Conservation (phyloP, 2,797 vertebrate species). For the Lateolabrax maculatus region DNA sequence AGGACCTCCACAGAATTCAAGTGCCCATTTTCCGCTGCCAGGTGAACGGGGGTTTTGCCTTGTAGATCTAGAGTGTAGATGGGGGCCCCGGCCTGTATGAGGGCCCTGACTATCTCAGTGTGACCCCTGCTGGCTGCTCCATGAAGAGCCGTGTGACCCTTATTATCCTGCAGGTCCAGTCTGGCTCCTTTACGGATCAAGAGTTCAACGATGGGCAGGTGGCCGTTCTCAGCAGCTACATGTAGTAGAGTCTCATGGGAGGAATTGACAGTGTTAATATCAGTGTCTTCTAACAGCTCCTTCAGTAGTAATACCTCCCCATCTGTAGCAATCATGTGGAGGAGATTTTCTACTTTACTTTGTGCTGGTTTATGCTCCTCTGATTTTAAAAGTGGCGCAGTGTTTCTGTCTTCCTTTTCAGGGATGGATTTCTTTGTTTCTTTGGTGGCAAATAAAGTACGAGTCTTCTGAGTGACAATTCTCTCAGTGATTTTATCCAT, state of each 20-base stretch:
- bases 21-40: constrained; percentile 78
- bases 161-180: constrained; percentile 75
- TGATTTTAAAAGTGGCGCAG: constrained; percentile 28
- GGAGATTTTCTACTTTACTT: constrained; percentile 47
- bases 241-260: constrained; percentile 84
- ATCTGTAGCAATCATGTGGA: constrained; percentile 70
- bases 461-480: constrained; percentile 19
- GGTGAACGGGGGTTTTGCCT: constrained; percentile 77
- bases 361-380: constrained; percentile 39
- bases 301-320: constrained; percentile 70
- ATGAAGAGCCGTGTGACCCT: constrained; percentile 83
- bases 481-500: constrained; percentile 45
- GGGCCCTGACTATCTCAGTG: constrained; percentile 47
- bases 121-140: constrained; percentile 82
- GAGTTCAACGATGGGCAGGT: constrained; percentile 71
- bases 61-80: constrained; percentile 75
- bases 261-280: constrained; percentile 68
- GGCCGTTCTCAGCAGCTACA: constrained; percentile 80
- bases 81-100: constrained; percentile 74
- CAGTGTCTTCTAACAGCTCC: constrained; percentile 63
- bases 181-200: constrained; percentile 82
- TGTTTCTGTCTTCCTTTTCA: constrained; percentile 29
- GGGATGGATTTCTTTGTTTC: constrained; percentile 35
- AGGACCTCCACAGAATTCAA: constrained; percentile 68
- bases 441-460: constrained; percentile 20